Conservation (phyloP, 2,113 vertebrate genomes). For the Forbesichthys agassizii region DNA sequence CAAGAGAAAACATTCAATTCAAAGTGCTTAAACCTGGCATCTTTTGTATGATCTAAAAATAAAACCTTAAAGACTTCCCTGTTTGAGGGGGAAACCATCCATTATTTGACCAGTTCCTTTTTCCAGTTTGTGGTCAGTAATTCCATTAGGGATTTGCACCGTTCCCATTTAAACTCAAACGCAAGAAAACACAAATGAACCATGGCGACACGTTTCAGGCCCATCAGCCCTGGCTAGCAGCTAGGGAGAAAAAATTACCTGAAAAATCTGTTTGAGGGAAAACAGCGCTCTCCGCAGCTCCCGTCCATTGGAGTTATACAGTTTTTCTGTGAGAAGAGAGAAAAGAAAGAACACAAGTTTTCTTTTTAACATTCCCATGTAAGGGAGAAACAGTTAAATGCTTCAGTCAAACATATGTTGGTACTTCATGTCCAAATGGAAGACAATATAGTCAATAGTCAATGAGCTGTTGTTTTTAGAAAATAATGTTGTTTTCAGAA, state of each 20-base stretch:
- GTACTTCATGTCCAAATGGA: constrained; percentile 13
- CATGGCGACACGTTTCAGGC: neutral
- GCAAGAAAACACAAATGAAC: neutral
- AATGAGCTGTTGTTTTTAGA: too few species aligned
- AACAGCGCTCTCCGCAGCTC: constrained; percentile 95
- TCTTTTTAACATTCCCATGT: constrained; percentile 24
- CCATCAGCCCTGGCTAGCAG: neutral
- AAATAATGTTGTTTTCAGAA: too few species aligned
- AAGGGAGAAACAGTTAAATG: constrained; percentile 12
- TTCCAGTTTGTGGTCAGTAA: too few species aligned
- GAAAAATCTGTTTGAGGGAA: constrained; percentile 98
- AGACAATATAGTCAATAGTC: neutral
- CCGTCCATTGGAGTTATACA: constrained; percentile 92
- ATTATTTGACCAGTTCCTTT: too few species aligned
- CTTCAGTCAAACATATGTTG: neutral
- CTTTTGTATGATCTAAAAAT: too few species aligned
- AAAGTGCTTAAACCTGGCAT: too few species aligned
- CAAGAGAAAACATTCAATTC: too few species aligned
- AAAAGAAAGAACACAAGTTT: constrained; percentile 28
- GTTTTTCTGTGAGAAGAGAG: constrained; percentile 83
- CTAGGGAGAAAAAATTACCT: constrained; percentile 78
- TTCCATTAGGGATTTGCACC: too few species aligned
- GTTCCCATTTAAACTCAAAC: too few species aligned
- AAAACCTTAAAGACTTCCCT: too few species aligned
- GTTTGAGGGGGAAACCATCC: too few species aligned